Conservation (phyloP, 2,797 vertebrate species). For the Onychomys arenicola region DNA sequence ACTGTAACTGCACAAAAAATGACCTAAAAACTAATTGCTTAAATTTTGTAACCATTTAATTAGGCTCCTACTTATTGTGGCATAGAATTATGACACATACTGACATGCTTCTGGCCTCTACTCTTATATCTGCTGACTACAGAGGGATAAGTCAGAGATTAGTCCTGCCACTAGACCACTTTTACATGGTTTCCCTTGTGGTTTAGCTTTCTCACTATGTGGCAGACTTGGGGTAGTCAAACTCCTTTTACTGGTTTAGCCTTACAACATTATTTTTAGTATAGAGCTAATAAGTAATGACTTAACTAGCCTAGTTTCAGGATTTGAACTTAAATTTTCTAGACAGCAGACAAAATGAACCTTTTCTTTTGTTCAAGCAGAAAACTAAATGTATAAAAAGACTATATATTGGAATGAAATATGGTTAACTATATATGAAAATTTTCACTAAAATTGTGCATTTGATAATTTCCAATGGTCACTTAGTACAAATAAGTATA, state of each 20-base stretch:
- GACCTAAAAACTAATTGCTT: neutral
- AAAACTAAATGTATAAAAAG: neutral
- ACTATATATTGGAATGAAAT: neutral
- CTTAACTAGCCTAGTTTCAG: neutral
- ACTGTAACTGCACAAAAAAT: neutral
- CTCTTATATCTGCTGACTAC: neutral
- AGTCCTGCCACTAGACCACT: neutral
- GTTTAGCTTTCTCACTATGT: neutral
- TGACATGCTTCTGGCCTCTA: neutral
- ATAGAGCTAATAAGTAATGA: neutral
- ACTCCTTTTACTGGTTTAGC: neutral
- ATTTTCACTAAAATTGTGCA: slow-evolving; percentile 37
- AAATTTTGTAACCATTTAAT: slow-evolving; percentile 27
- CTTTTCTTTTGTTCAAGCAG: neutral
- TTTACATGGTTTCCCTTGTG: neutral
- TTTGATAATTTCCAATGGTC: slow-evolving; percentile 27
- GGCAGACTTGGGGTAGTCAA: neutral
- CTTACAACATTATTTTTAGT: neutral
- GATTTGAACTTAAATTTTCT: neutral
- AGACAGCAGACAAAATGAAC: neutral
- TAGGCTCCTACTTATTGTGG: neutral
- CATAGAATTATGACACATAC: neutral
- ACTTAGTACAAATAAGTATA: slow-evolving; percentile 56
- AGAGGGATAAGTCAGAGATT: neutral
- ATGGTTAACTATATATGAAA: neutral